A percentile compares a stretch with the other conserved stretches of the same genome.
Evolutionary conservation across 2,113 vertebrate species (phyloP).

Genomic region (Pyxicephalus adspersus): DNA sequence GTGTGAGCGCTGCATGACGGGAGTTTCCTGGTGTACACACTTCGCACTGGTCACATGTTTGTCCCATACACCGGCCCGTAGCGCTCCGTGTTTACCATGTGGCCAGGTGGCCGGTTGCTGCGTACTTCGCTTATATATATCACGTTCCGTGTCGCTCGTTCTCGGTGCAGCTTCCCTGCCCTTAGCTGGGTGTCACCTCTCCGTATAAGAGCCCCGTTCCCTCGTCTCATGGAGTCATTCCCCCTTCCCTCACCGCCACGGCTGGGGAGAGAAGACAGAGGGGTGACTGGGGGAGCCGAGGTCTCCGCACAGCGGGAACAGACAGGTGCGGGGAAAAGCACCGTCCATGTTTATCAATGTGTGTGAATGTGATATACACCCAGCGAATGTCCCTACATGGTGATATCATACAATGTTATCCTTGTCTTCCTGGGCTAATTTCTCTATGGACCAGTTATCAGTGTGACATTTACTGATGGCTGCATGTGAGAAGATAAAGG

Average conservation of each 20-base stretch:
- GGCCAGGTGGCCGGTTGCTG: neutral
- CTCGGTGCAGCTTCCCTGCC: neutral
- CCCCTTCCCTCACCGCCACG: neutral
- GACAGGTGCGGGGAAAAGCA: constrained; percentile 32
- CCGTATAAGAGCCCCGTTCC: too few relatives aligned
- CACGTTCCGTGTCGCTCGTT: neutral
- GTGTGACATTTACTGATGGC: too few relatives aligned
- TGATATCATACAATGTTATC: too few relatives aligned
- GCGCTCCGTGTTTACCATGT: neutral
- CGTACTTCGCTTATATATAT: neutral
- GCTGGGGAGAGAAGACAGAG: neutral
- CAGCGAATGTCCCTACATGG: too few relatives aligned
- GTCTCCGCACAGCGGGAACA: neutral
- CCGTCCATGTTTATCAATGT: neutral
- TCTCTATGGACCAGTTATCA: too few relatives aligned
- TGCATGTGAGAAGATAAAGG: too few relatives aligned
- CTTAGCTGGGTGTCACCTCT: neutral
- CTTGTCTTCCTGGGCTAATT: too few relatives aligned
- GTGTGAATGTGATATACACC: too few relatives aligned
- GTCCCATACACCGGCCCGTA: neutral
- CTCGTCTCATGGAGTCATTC: neutral
- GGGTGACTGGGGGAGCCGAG: neutral
- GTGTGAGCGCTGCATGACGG: neutral
- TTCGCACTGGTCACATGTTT: neutral
- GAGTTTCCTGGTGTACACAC: neutral